Evolutionary conservation across 1,140 invertebrate species (phyloP), one percentile per base, ranked within the genome.

Genomic region (Alviniconcha marisindica): DNA sequence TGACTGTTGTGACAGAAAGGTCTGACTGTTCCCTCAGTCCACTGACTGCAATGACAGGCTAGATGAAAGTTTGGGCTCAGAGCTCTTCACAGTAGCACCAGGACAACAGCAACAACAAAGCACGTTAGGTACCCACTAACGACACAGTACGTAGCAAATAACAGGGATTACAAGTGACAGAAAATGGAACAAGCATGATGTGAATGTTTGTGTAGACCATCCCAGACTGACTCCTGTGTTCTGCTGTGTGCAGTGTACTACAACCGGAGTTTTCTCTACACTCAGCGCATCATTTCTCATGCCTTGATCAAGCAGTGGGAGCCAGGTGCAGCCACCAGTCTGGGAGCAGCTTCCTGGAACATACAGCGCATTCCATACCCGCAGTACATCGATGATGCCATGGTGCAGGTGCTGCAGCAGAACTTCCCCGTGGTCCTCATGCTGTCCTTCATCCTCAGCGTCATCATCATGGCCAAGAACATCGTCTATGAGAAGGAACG

Each of bases 171-270:
- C n/a, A n/a, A n/a, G n/a, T n/a, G n/a, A n/a, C n/a, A n/a, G n/a
- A n/a, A n/a, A n/a, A n/a, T n/a, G n/a, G n/a, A n/a, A n/a, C n/a
- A n/a, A n/a, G n/a, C n/a, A n/a, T n/a, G n/a, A n/a, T n/a, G n/a
- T n/a, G n/a, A n/a, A n/a, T n/a, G n/a, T n/a, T n/a, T n/a, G n/a
- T n/a, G n/a, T n/a, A n/a, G n/a, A n/a, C n/a, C 66, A 38, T 71
- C 12, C 38, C 24, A n/a, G 38, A 40, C 24, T 74, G 14, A 40
- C n/a, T 42, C 24, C 51, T 74, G 38, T 42, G 10, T 74, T 74
- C 38, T n/a, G n/a, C n/a, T n/a, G n/a, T n/a, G n/a, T 92, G 69
- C 89, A 96, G 96, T 94, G 78, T 96, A 96, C 91, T 94, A 93
- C 40, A 88, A 92, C 15, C 95, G 96, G 92, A 95, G 96, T 81